Evolutionary conservation across 2,797 vertebrate genomes (phyloP), one percentile per base, ranked within the genome.

Genomic region (Clarias platycephalus): DNA sequence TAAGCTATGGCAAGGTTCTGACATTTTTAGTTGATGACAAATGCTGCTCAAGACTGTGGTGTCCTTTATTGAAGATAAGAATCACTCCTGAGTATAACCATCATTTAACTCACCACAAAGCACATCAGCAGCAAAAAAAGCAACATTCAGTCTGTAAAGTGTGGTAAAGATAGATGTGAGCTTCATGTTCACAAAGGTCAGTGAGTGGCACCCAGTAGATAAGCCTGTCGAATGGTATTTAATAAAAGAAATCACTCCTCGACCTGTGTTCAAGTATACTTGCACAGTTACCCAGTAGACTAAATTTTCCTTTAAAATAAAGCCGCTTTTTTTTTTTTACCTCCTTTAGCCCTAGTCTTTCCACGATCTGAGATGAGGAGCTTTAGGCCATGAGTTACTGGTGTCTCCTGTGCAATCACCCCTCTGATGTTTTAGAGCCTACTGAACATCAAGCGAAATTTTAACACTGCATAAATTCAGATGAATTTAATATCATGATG

Each of bases 81-180:
- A 67, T 67, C 28, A 18, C 66, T 67, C 7, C 13, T 28, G n/a
- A 64, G 26, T n/a, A 64, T 64, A 15, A 28, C 62, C 18, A 64
- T 28, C n/a, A 64, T 64, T 64, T 26, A 31, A 67, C 28, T 18
- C 28, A 40, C 67, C 9, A 37, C 34, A 70, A 9, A 70, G 34
- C 34, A 70, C 20, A 40, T 13, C 34, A 3, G 37, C 67, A 40
- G 67, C 34, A 70, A 70, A 12, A 10, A 70, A 24, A 13, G 34
- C 67, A 70, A 70, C 67, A 70, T 70, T 70, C 40, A 37, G 34
- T 68, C 66, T 37, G 18, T 68, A 68, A 22, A 68, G 37, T 68
- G 3, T 6, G 8, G 34, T 0, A 9, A 68, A 37, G 18, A 8
- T 22, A 70, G 8, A 34, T 68, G 34, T 70, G 34, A 70, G 22